These are phyloP conservation scores for Drosophila kokeensis DNA, from an alignment of 2,888 invertebrate species.

Conservation along the genomic window DNA sequence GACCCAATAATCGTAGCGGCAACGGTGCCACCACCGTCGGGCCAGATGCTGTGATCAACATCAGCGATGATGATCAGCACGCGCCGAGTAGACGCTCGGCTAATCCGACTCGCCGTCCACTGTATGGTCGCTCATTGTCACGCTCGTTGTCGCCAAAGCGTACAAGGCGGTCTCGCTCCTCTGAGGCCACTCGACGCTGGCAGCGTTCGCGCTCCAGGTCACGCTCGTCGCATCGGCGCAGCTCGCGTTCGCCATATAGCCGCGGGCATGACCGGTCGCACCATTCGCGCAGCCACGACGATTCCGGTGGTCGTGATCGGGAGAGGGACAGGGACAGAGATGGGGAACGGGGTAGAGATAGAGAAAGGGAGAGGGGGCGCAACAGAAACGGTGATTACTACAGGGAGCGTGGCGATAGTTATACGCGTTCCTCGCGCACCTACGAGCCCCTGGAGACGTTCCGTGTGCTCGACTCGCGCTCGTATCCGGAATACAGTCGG, in stretches of 20 bases:
- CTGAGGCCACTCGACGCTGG: conserved; percentile 37
- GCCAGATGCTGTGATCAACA: conserved; percentile 75
- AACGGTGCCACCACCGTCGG: conserved; percentile 9
- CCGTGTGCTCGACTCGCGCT: conserved; percentile 81
- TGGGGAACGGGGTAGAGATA: conserved; percentile 8
- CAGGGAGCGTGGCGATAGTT: conserved; percentile 34
- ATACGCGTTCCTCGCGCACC: conserved; percentile 55
- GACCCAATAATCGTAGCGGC: conserved; percentile 23
- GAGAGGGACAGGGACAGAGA: conserved; percentile 12
- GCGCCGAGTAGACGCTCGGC: conserved; percentile 18
- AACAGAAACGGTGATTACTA: conserved; percentile 27
- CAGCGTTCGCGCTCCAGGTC: conserved; percentile 46
- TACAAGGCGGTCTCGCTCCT: conserved; percentile 48
- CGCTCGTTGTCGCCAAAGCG: conserved; percentile 57
- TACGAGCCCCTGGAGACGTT: conserved; percentile 62
- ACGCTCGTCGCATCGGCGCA: conserved; percentile 53
- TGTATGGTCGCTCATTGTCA: conserved; percentile 52
- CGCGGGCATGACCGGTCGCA: conserved; percentile 43
- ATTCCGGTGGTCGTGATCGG: conserved; percentile 21
- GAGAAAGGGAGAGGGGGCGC: conserved; percentile 8
- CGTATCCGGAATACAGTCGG: conserved; percentile 83
- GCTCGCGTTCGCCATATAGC: conserved; percentile 54
- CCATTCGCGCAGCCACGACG: conserved; percentile 43
- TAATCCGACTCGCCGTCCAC: conserved; percentile 45
- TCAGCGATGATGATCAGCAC: conserved; percentile 83